Percentiles rank a stretch among this genome's conserved stretches.
phyloP scores from a whole-genome alignment of 2,113 vertebrate genomes.

The Oreotrochilus melanogaster region DNA sequence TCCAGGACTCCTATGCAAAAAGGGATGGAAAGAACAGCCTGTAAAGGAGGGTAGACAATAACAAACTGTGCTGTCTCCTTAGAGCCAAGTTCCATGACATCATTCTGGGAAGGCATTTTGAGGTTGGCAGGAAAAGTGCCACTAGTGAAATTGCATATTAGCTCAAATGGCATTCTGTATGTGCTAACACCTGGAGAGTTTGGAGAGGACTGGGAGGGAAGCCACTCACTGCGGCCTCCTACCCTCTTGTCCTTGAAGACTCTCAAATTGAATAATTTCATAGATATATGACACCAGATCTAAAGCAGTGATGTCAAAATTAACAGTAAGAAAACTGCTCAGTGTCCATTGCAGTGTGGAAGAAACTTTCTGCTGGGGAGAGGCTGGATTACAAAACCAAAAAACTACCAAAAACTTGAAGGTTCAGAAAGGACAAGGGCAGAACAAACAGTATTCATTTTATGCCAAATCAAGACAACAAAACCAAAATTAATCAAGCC shows the following conservation, averaged over 20 bases:
- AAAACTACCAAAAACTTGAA: neutral
- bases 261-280: neutral
- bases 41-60: neutral
- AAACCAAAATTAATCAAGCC: neutral
- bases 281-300: neutral
- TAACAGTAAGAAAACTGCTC: neutral
- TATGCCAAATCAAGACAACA: neutral
- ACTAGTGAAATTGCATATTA: neutral
- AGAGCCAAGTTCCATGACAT: conserved; percentile 12
- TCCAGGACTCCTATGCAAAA: neutral
- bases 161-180: neutral
- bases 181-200: neutral
- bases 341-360: neutral
- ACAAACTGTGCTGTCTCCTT: neutral
- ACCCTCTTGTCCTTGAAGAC: neutral
- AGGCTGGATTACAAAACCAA: neutral
- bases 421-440: neutral
- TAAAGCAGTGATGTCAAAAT: neutral
- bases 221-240: neutral
- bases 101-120: neutral
- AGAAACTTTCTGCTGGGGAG: neutral
- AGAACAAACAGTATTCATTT: neutral
- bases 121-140: neutral
- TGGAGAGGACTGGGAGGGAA: neutral
- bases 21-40: conserved; percentile 18